phyloP scores from a whole-genome alignment of 2,113 vertebrate species.

The Solea senegalensis region DNA sequence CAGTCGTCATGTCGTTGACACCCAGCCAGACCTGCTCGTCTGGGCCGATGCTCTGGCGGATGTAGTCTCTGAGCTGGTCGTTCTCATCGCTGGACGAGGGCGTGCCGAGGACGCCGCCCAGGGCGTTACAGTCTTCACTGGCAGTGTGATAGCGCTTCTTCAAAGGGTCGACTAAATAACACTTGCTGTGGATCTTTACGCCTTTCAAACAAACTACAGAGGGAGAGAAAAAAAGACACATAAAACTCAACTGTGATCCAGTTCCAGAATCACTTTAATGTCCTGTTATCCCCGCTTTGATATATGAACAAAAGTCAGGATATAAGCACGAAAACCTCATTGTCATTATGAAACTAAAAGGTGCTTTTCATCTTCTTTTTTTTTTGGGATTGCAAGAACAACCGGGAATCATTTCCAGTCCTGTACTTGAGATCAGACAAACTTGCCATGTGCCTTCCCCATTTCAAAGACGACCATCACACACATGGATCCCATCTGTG shows the following conservation, averaged over 20 bases:
- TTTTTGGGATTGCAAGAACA: constrained; percentile 7
- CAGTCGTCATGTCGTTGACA: constrained; percentile 86
- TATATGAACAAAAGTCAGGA: neutral
- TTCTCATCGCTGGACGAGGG: constrained; percentile 84
- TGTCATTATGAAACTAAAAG: no score
- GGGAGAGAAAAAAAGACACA: neutral
- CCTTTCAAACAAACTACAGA: constrained; percentile 90
- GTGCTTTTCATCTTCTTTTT: neutral
- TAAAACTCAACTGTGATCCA: neutral
- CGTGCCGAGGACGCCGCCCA: constrained; percentile 86
- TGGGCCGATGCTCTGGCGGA: constrained; percentile 79
- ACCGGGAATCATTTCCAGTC: constrained; percentile 42
- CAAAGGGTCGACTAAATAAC: constrained; percentile 82
- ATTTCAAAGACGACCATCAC: neutral
- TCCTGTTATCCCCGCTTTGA: neutral
- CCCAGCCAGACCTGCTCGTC: constrained; percentile 88
- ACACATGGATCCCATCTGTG: constrained; percentile 37
- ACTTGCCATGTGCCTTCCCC: constrained; percentile 18
- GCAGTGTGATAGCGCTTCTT: constrained; percentile 87
- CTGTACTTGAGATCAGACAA: neutral
- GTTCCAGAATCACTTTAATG: neutral
- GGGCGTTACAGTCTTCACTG: constrained; percentile 90
- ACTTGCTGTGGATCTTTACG: constrained; percentile 88
- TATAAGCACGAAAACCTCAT: neutral
- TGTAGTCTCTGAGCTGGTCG: constrained; percentile 85